Conservation (phyloP, 1,140 invertebrate species). For the Trichonephila clavipes region DNA sequence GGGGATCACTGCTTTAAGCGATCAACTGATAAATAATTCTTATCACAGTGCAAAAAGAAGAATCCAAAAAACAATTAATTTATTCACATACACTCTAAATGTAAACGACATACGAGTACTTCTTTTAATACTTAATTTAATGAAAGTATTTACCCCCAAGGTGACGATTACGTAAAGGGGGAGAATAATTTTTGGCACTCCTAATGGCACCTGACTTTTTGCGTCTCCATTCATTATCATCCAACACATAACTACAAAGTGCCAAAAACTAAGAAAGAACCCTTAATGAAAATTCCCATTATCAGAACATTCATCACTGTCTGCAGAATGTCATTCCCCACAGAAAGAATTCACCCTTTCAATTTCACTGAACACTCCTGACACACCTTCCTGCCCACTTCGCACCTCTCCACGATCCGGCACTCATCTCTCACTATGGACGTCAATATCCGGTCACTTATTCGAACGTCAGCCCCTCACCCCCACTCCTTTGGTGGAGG, state of each 20-base stretch:
- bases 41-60: no score
- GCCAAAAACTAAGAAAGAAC: neutral
- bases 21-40: no score
- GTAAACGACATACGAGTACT: no score
- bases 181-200: neutral
- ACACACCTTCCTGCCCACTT: constrained; percentile 37
- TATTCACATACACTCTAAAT: no score
- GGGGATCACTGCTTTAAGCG: no score
- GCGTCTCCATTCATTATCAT: neutral
- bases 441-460: constrained; percentile 14
- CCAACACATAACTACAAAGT: neutral
- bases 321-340: neutral
- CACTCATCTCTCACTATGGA: constrained; percentile 41
- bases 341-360: neutral
- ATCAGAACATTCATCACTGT: constrained; percentile 1
- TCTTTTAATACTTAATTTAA: no score
- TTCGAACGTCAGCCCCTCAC: neutral
- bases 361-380: neutral
- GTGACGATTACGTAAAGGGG: neutral
- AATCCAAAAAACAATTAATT: no score
- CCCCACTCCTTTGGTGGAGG: neutral
- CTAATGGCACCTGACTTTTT: neutral
- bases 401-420: constrained; percentile 14
- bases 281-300: constrained; percentile 6
- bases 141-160: no score